Evolutionary conservation across 37 sponge, comb jelly and placozoan species (phyloP).

Genomic region (Beroe forskalii): DNA sequence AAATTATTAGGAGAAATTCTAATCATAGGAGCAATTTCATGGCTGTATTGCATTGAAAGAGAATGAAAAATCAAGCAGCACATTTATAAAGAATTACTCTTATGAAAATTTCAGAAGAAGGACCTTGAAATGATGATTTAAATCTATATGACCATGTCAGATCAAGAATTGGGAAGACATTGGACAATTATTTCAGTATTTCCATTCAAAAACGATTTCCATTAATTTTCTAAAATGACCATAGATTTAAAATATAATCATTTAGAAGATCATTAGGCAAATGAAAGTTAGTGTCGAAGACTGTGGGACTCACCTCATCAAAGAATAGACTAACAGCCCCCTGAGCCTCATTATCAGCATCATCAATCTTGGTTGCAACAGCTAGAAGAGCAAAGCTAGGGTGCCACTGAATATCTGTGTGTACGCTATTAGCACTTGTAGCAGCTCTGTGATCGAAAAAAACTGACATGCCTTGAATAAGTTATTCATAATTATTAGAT

Average conservation of each 20-base stretch:
- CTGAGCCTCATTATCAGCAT: conserved; percentile 66
- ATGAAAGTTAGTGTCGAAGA: background rate
- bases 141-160: too few species aligned
- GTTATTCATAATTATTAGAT: too few species aligned
- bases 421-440: conserved; percentile 18
- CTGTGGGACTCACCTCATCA: conserved; percentile 74
- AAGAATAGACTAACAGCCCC: conserved; percentile 75
- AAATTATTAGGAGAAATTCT: background rate
- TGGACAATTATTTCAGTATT: too few species aligned
- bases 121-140: background rate
- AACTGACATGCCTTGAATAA: conserved; percentile 26
- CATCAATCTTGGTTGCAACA: conserved; percentile 75
- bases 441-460: conserved; percentile 66
- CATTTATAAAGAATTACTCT: too few species aligned
- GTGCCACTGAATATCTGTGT: conserved; percentile 79
- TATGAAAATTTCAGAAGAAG: background rate
- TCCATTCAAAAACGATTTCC: too few species aligned
- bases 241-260: too few species aligned
- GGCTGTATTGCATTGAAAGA: too few species aligned
- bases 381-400: conserved; percentile 72
- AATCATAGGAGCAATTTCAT: too few species aligned
- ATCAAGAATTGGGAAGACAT: too few species aligned
- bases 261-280: background rate
- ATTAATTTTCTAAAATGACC: too few species aligned
- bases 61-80: too few species aligned